These are phyloP conservation scores for Archaeoteleia sp. DNA, from an alignment of 2,888 invertebrate species.

Conservation along the genomic window DNA sequence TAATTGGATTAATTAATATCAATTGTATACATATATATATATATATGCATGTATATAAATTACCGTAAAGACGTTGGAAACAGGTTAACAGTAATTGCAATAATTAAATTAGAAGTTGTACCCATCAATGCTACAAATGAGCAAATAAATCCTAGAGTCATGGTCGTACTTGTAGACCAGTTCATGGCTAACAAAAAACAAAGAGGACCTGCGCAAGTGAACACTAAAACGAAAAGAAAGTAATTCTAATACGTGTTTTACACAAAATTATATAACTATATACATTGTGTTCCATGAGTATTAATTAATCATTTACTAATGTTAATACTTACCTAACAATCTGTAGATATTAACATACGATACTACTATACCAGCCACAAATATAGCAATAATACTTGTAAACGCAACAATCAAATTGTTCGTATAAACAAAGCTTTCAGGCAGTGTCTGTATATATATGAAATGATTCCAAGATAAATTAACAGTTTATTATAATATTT, in stretches of 20 bases:
- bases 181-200: slow-evolving; percentile 58
- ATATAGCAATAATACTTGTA: slow-evolving; percentile 34
- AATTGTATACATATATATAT: slow-evolving; percentile 4
- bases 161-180: slow-evolving; percentile 59
- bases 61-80: slow-evolving; percentile 82
- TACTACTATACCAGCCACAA: slow-evolving; percentile 31
- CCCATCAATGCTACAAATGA: slow-evolving; percentile 59
- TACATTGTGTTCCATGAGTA: too few species aligned
- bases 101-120: slow-evolving; percentile 73
- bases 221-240: slow-evolving; percentile 18
- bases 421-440: slow-evolving; percentile 29
- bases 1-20: slow-evolving; percentile 6
- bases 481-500: too few species aligned
- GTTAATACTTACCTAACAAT: slow-evolving; percentile 33
- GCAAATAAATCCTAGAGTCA: slow-evolving; percentile 60
- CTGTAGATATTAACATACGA: slow-evolving; percentile 21
- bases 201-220: slow-evolving; percentile 52
- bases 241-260: neutral
- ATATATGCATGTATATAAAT: slow-evolving; percentile 9
- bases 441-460: slow-evolving; percentile 22
- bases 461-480: neutral
- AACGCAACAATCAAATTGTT: slow-evolving; percentile 44
- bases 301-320: neutral
- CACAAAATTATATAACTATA: too few species aligned
- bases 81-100: slow-evolving; percentile 80